Evolutionary conservation across 2,888 invertebrate species (phyloP).

Genomic region (Trissolcus brochymenae): DNA sequence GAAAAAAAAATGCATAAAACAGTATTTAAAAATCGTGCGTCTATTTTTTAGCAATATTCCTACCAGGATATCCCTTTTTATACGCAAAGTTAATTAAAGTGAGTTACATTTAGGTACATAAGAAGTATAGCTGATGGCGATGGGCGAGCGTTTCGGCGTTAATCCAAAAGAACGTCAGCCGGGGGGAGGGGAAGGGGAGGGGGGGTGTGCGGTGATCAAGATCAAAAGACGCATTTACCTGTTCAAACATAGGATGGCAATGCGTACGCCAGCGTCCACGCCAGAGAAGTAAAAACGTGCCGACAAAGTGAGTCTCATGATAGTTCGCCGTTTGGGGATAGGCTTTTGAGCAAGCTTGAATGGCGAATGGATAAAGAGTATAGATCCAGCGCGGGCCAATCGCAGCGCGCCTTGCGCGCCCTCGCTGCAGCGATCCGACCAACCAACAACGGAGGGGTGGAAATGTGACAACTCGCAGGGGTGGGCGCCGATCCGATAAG

Average conservation of each 20-base stretch:
- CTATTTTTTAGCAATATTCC: background rate
- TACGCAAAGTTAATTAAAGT: slow-evolving; percentile 44
- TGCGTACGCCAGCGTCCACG: slow-evolving; percentile 47
- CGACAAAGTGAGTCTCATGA: slow-evolving; percentile 60
- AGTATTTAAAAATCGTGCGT: too few relatives aligned
- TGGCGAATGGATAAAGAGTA: slow-evolving; percentile 68
- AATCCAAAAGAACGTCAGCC: slow-evolving; percentile 56
- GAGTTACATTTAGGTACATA: slow-evolving; percentile 33
- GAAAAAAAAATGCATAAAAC: slow-evolving; percentile 11
- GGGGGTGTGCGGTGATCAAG: slow-evolving; percentile 44
- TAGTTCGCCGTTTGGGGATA: slow-evolving; percentile 46
- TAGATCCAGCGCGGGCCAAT: slow-evolving; percentile 69
- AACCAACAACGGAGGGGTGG: slow-evolving; percentile 59
- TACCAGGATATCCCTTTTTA: slow-evolving; percentile 1
- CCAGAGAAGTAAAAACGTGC: slow-evolving; percentile 56
- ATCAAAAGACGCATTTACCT: slow-evolving; percentile 57
- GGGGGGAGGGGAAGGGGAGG: background rate
- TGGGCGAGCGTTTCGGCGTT: slow-evolving; percentile 35
- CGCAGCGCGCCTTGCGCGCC: slow-evolving; percentile 62
- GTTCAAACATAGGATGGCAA: slow-evolving; percentile 40
- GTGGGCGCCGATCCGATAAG: slow-evolving; percentile 64
- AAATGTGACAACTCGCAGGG: slow-evolving; percentile 55
- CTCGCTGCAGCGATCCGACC: slow-evolving; percentile 59
- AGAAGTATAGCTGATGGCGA: slow-evolving; percentile 11
- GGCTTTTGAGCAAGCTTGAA: slow-evolving; percentile 63